A percentile compares a stretch with the other conserved stretches of the same genome.
phyloP scores from a whole-genome alignment of 2,797 vertebrate genomes.

The Choloepus didactylus region DNA sequence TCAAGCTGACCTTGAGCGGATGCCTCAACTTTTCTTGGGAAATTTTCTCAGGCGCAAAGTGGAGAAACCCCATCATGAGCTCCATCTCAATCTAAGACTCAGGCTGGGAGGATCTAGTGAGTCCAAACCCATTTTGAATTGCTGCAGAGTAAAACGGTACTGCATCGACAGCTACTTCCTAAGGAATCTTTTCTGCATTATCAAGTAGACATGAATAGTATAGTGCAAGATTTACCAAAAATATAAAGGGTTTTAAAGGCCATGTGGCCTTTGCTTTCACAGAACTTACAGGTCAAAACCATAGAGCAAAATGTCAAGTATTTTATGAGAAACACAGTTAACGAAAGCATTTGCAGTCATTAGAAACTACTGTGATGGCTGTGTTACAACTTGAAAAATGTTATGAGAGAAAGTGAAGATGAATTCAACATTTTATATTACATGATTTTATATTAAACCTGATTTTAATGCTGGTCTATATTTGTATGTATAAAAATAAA shows the following conservation, averaged over 20 bases:
- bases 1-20: neutral
- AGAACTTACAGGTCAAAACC: neutral
- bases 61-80: neutral
- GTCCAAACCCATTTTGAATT: neutral
- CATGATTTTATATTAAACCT: neutral
- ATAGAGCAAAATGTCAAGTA: neutral
- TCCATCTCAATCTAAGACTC: neutral
- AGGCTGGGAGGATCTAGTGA: neutral
- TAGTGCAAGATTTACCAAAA: neutral
- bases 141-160: neutral
- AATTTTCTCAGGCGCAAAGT: neutral
- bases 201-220: neutral
- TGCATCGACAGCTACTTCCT: neutral
- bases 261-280: neutral
- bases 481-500: neutral
- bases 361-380: neutral
- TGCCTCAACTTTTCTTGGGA: neutral
- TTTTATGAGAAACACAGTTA: accelerated
- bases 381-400: neutral
- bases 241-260: neutral
- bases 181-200: no score
- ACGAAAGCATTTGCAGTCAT: neutral
- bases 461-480: neutral
- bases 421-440: neutral
- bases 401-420: neutral